phyloP scores from a whole-genome alignment of 2,797 vertebrate species.

The Myoxocephalus aenaeus region DNA sequence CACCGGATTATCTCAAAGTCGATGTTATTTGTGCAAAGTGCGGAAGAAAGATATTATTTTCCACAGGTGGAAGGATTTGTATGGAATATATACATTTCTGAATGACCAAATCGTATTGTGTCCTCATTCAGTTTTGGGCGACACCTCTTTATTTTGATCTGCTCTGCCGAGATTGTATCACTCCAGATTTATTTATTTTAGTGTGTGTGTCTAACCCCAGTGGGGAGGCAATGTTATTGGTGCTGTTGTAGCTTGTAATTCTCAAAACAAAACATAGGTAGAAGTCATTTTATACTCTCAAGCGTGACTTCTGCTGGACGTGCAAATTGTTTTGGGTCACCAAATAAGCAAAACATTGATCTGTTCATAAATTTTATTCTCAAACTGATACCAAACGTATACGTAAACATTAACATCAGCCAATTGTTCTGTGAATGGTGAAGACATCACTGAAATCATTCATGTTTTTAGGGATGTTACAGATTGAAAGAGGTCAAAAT shows the following conservation, averaged over 20 bases:
- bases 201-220: not conserved
- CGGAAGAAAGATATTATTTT: not conserved
- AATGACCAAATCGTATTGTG: not conserved
- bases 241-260: not conserved
- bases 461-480: not conserved
- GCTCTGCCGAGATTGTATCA: not conserved
- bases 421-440: not conserved
- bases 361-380: not conserved
- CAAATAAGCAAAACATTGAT: not conserved
- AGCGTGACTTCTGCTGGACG: not conserved
- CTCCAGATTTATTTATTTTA: not conserved
- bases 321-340: not conserved
- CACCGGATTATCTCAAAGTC: not conserved
- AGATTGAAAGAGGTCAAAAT: not conserved
- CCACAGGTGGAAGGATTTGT: not conserved
- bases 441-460: not conserved
- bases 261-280: constrained; percentile 1
- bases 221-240: not conserved
- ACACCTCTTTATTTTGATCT: not conserved
- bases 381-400: not conserved
- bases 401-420: not conserved
- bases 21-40: not conserved
- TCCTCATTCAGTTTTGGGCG: not conserved
- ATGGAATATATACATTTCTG: not conserved
- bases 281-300: not conserved